Evolutionary conservation across 2,797 vertebrate species (phyloP).

Genomic region (Pseudopleuronectes americanus): DNA sequence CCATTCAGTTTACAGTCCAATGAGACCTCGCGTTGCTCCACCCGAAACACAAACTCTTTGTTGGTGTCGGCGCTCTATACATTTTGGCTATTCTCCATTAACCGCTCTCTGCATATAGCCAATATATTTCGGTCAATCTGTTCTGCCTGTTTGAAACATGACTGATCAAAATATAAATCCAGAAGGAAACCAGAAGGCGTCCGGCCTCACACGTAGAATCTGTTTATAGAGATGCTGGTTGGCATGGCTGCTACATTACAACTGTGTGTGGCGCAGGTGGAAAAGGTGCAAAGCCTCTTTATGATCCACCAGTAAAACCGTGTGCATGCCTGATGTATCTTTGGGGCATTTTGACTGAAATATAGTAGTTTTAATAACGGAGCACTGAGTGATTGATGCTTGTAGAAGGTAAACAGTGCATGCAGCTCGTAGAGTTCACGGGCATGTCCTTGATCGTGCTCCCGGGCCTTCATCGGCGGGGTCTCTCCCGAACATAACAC

Average conservation of each 20-base stretch:
- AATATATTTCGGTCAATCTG: too few species aligned
- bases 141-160: too few species aligned
- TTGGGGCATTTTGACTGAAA: constrained; percentile 14
- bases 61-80: too few species aligned
- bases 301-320: constrained; percentile 6
- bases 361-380: constrained; percentile 48
- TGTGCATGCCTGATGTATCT: constrained; percentile 27
- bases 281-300: constrained; percentile 7
- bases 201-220: too few species aligned
- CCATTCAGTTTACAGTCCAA: too few species aligned
- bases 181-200: too few species aligned
- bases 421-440: constrained; percentile 21
- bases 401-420: constrained; percentile 44
- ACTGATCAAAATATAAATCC: too few species aligned
- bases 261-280: constrained; percentile 6
- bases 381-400: constrained; percentile 41
- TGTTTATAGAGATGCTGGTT: not conserved
- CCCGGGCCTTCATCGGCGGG: constrained; percentile 49
- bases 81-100: too few species aligned
- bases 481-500: constrained; percentile 67
- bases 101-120: too few species aligned
- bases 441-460: constrained; percentile 56
- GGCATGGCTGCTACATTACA: not conserved
- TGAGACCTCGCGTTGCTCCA: too few species aligned
- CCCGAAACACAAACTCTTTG: too few species aligned